Conservation (phyloP, 2,113 vertebrate species). For the Strix uralensis region DNA sequence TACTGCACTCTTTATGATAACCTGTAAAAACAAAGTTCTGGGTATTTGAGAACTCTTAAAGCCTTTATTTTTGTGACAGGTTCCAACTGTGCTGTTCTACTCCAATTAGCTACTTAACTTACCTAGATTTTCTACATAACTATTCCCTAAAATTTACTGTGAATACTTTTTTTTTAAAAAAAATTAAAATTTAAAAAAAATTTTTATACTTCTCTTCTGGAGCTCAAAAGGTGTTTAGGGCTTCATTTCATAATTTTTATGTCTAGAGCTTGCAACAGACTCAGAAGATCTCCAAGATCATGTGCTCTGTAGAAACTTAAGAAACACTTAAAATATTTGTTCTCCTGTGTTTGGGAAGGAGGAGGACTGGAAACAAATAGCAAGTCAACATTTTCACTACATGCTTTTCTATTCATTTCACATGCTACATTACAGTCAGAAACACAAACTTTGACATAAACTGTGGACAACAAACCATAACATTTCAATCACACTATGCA, state of each 20-base stretch:
- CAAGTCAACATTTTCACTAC: background rate
- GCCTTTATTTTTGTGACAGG: background rate
- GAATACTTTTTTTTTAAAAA: background rate
- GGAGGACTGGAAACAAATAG: background rate
- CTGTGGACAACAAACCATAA: background rate
- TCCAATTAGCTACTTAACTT: background rate
- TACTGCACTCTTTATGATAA: background rate
- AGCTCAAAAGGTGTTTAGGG: background rate
- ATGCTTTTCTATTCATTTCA: background rate
- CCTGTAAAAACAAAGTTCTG: background rate
- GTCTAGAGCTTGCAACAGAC: background rate
- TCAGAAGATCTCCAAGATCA: background rate
- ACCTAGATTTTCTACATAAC: background rate
- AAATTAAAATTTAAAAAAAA: background rate
- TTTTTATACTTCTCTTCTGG: background rate
- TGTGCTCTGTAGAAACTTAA: background rate
- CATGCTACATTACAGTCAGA: background rate
- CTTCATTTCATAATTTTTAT: background rate
- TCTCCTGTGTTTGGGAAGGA: background rate
- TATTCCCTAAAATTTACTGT: background rate
- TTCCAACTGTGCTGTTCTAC: background rate
- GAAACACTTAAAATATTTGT: background rate
- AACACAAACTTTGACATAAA: background rate
- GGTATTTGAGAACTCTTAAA: background rate
- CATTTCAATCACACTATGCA: background rate